A percentile compares a stretch with the other conserved stretches of the same genome.
Evolutionary conservation across 2,888 invertebrate species (phyloP).

Genomic region (Lepidocyrtinus sp.): DNA sequence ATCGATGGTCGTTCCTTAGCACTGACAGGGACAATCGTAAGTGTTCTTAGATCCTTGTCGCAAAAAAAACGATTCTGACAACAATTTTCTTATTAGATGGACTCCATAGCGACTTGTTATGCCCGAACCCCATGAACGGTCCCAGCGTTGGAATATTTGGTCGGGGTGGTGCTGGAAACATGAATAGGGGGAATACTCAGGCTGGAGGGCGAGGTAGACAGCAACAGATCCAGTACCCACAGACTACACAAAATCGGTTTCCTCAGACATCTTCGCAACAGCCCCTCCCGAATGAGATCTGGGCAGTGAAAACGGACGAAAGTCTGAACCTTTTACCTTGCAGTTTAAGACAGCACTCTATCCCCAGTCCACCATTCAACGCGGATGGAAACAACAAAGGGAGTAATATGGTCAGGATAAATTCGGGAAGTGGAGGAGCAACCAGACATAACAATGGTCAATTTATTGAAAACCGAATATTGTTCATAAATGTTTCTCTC

Average conservation of each 20-base stretch:
- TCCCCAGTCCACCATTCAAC: conserved; percentile 22
- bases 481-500: conserved; percentile 49
- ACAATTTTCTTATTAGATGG: conserved; percentile 34
- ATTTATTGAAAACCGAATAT: conserved; percentile 45
- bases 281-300: conserved; percentile 49
- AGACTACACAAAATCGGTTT: conserved; percentile 24
- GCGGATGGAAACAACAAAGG: background rate
- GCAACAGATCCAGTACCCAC: conserved; percentile 17
- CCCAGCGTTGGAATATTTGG: background rate
- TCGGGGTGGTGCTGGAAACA: background rate
- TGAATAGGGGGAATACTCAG: background rate
- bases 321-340: conserved; percentile 36
- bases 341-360: conserved; percentile 32
- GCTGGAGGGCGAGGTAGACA: background rate
- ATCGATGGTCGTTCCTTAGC: conserved; percentile 52
- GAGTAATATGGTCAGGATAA: conserved; percentile 26
- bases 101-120: conserved; percentile 43
- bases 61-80: background rate
- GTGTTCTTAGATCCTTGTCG: background rate
- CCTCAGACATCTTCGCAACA: background rate
- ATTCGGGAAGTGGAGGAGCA: conserved; percentile 5
- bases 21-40: conserved; percentile 54
- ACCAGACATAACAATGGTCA: conserved; percentile 31
- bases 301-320: conserved; percentile 50
- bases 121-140: conserved; percentile 46